Conservation (phyloP, 2,113 vertebrate species). For the Proteles cristata region DNA sequence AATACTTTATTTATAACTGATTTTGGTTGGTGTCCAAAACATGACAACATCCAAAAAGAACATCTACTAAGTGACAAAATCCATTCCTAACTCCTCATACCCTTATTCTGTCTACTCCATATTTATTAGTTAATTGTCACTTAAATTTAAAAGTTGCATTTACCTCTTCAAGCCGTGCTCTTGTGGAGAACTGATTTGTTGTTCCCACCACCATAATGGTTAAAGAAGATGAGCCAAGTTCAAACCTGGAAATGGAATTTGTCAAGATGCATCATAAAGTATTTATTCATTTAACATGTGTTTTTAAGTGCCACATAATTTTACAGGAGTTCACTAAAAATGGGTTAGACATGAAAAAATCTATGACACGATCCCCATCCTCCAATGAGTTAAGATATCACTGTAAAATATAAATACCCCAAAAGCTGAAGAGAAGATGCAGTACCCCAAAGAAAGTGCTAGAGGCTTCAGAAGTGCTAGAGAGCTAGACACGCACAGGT, state of each 20-base stretch:
- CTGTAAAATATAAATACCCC: not conserved
- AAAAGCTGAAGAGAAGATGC: not conserved
- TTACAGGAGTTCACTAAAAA: not conserved
- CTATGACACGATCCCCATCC: not conserved
- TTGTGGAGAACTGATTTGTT: slow-evolving; percentile 91
- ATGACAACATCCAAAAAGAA: not conserved
- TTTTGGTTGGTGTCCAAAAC: not conserved
- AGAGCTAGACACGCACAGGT: not conserved
- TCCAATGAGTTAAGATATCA: not conserved
- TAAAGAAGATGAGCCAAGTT: slow-evolving; percentile 88
- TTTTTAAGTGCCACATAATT: not conserved
- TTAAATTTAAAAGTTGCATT: slow-evolving; percentile 8
- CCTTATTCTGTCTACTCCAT: not conserved
- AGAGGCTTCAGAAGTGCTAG: not conserved
- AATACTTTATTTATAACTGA: not conserved
- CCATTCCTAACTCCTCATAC: not conserved
- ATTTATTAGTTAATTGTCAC: not conserved
- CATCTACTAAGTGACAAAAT: not conserved
- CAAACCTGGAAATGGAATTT: slow-evolving; percentile 88
- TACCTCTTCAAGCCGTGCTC: slow-evolving; percentile 90
- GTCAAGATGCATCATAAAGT: not conserved
- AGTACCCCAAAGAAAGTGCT: not conserved
- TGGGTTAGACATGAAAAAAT: not conserved
- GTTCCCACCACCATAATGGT: slow-evolving; percentile 87
- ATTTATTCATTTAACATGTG: not conserved